Base-by-base conservation (phyloP, 1,140 invertebrate species). In the Samia ricini region DNA sequence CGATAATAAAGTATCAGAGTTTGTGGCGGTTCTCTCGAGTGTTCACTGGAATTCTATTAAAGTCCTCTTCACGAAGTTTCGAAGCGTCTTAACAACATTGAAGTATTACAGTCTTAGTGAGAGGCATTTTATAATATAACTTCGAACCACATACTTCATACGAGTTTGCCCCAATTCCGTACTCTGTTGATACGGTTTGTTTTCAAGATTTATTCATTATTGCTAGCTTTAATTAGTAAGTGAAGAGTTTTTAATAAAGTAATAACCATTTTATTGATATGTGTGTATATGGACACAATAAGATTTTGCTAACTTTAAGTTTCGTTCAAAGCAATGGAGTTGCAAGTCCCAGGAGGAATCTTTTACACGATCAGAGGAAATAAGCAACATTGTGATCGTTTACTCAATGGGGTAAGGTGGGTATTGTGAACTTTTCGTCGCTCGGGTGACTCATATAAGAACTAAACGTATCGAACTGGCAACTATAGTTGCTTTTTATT, bases 41-140 rank as follows among this genome's bases (percentile, higher is more conserved):
- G 68, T 64, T 62, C 67, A 65, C 65, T 76, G 75, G 75, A 84
- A 79, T 86, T 80, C 79, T 81, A 81, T 84, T 83, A 83, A 77
- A 81, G 68, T 74, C 62, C 66, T 71, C 73, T 73, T 66, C 48
- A 52, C 68, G 73, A 81, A 82, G 66, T 78, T 85, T 71, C 52
- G 58, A 75, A 63, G 72, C 69, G 75, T 83, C 76, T 80, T 78
- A 76, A 82, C 74, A 84, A 84, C 65, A 85, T 77, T 71, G 64
- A 74, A 77, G 74, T 72, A 77, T 74, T 75, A 71, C 72, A 76
- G 74, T 79, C 75, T 79, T 75, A 82, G 74, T 63, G 52, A 71
- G 69, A 70, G 70, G 68, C 67, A 77, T 79, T 85, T 77, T 77
- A 78, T 79, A 74, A 72, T 70, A 61, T 61, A 26, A 55, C 57